Conservation (phyloP, 2,888 invertebrate genomes). For the Dryadula phaetusa region DNA sequence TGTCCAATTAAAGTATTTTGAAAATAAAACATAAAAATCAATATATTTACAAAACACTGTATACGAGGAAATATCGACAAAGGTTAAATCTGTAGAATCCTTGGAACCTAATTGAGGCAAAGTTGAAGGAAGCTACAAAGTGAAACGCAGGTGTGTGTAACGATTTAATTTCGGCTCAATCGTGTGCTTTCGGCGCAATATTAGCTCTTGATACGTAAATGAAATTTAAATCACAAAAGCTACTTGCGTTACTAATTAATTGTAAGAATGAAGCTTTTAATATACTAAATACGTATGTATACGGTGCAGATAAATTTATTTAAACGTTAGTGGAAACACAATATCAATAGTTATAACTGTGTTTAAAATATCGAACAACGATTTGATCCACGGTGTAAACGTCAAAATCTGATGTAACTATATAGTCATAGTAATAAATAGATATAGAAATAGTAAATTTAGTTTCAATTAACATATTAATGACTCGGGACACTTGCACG, state of each 20-base stretch:
- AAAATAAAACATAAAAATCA: conserved; percentile 9
- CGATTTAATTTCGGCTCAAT: conserved; percentile 73
- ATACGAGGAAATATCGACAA: conserved; percentile 27
- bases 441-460: conserved; percentile 55
- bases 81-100: conserved; percentile 53
- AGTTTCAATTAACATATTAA: conserved; percentile 75
- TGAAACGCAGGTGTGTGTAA: conserved; percentile 70
- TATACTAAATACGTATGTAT: background rate
- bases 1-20: conserved; percentile 25
- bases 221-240: conserved; percentile 49
- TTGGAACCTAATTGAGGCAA: conserved; percentile 56
- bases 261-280: conserved; percentile 7
- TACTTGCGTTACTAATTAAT: conserved; percentile 24
- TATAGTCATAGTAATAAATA: conserved; percentile 40
- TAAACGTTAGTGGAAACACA: background rate
- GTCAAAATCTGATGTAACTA: background rate
- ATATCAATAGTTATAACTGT: background rate
- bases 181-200: conserved; percentile 54
- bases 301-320: background rate
- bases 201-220: conserved; percentile 60
- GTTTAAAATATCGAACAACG: background rate
- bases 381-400: background rate
- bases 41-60: conserved; percentile 2
- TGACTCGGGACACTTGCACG: conserved; percentile 64
- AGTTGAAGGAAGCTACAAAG: conserved; percentile 54